Percentiles rank a stretch among this genome's conserved stretches.
phyloP scores from a whole-genome alignment of 92 coral and sea anemone species.

The Paragorgia papillata region DNA sequence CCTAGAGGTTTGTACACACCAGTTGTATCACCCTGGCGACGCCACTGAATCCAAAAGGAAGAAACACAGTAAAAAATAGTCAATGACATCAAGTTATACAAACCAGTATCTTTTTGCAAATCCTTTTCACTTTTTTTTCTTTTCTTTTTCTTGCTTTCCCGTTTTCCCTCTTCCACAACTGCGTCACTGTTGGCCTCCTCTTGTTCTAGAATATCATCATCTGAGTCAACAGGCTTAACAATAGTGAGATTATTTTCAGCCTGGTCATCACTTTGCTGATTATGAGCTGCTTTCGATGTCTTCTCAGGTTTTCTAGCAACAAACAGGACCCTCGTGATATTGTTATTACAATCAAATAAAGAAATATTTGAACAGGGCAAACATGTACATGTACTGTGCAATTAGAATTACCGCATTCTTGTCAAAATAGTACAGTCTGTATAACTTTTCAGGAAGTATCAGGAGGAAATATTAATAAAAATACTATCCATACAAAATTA shows the following conservation, averaged over 20 bases:
- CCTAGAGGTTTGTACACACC: too few species aligned
- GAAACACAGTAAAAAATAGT: background rate
- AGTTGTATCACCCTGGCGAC: too few species aligned
- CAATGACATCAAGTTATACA: constrained; percentile 50
- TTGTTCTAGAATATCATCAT: constrained; percentile 45
- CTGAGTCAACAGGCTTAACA: constrained; percentile 43
- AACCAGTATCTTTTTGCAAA: constrained; percentile 53
- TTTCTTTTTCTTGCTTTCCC: constrained; percentile 16
- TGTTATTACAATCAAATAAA: too few species aligned
- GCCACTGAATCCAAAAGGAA: too few species aligned
- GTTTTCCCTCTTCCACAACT: background rate
- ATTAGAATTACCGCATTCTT: too few species aligned
- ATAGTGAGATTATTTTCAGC: constrained; percentile 15
- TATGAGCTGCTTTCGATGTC: constrained; percentile 16
- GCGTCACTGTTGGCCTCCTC: constrained; percentile 31
- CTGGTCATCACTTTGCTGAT: background rate
- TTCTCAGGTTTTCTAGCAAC: constrained; percentile 39
- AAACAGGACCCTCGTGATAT: too few species aligned
- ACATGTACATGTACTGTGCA: too few species aligned
- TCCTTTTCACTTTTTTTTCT: constrained; percentile 42
- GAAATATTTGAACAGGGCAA: too few species aligned
- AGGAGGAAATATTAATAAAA: too few species aligned
- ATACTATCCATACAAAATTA: too few species aligned
- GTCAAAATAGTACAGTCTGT: too few species aligned
- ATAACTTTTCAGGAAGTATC: too few species aligned